Evolutionary conservation across 1,140 invertebrate genomes (phyloP), one percentile per base, ranked within the genome.

Genomic region (Atta colombica): DNA sequence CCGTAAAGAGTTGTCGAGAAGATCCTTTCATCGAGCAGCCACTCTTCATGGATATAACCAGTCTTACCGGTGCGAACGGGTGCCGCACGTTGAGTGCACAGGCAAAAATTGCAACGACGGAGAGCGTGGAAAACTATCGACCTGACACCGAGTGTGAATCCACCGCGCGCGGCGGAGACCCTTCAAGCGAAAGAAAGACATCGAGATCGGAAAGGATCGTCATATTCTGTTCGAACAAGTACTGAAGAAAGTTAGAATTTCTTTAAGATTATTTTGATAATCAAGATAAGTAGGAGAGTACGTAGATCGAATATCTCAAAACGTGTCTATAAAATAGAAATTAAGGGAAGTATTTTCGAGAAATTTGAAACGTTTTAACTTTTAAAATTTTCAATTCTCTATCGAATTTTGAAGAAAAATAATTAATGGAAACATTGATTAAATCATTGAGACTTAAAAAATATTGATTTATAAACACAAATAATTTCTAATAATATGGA

Each of bases 51-150:
- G 85, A 84, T 72, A 85, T 77, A 90, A 90, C 88, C 89, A 88
- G 89, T 90, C 89, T 66, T 89, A 90, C 89, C 88, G 78, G 88
- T 87, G 89, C 86, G 75, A 91, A 86, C 89, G 88, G 88, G 77
- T 71, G 85, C 78, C 58, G 12, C 7, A 49, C 63, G n/a, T 31
- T 7, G 61, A 16, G 77, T 31, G 35, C 75, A 28, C 35, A 25
- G 68, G 72, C 77, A 88, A 87, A 90, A 87, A 90, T 86, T 81
- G 65, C 66, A 61, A 58, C 88, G 88, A 84, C 85, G 69, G 60
- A 82, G 60, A 82, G 53, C 69, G 80, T 86, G 87, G 85, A 84
- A 85, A 84, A 87, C 80, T 81, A 91, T 84, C 80, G 81, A 84
- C 66, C 77, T 82, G 87, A 87, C 88, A 85, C 51, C 61, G 78